Evolutionary conservation across 2,888 invertebrate genomes (phyloP).

Genomic region (Cistogaster globosa): DNA sequence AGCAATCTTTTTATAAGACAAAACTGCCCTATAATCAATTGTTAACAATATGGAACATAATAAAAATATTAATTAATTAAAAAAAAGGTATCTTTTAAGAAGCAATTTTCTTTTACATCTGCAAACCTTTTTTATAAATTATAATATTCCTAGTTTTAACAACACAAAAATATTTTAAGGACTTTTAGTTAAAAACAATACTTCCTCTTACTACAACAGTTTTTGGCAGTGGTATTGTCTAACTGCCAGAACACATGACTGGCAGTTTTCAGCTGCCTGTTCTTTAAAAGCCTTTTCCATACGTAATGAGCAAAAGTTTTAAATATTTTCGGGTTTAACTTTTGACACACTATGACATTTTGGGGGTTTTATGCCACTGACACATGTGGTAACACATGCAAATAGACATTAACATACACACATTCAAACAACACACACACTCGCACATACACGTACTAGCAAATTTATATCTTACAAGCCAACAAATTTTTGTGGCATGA

Average conservation of each 20-base stretch:
- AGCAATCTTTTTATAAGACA: no score
- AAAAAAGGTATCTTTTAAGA: no score
- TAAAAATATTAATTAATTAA: no score
- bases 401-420: conserved; percentile 1
- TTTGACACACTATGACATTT: conserved; percentile 60
- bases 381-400: conserved; percentile 54
- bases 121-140: no score
- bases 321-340: conserved; percentile 63
- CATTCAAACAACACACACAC: not conserved
- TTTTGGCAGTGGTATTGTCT: conserved; percentile 8
- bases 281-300: conserved; percentile 35
- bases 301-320: conserved; percentile 55
- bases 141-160: no score
- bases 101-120: no score
- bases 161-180: no score
- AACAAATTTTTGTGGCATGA: conserved; percentile 43
- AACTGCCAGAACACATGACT: conserved; percentile 7
- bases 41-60: no score
- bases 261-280: conserved; percentile 13
- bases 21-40: no score
- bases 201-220: not conserved
- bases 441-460: no score
- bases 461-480: not conserved
- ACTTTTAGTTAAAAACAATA: no score
- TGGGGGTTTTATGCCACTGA: conserved; percentile 58